Conservation (phyloP, 2,113 vertebrate species). For the Apteryx mantelli region DNA sequence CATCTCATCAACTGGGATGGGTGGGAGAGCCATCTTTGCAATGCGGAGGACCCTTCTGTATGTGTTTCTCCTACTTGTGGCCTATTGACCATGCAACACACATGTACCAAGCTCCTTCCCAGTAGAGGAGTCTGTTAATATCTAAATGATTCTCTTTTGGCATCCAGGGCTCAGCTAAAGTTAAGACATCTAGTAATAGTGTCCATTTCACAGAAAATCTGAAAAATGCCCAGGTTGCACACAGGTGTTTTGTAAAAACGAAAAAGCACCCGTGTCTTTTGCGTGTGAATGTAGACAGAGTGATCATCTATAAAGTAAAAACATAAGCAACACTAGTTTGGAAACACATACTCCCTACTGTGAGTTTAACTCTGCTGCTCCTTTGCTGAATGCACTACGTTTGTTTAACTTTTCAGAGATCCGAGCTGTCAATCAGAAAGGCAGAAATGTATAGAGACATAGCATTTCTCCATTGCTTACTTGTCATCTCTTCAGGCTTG, state of each 20-base stretch:
- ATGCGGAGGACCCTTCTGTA: neutral
- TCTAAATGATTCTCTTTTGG: neutral
- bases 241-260: neutral
- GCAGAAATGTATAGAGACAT: neutral
- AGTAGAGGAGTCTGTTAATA: neutral
- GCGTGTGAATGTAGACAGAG: neutral
- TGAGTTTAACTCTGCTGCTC: neutral
- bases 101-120: neutral
- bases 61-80: neutral
- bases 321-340: fast-evolving
- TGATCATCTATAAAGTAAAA: neutral
- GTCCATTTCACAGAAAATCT: neutral
- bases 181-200: neutral
- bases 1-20: fast-evolving
- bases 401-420: neutral
- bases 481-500: neutral
- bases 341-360: neutral
- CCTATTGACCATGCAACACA: neutral
- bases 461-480: neutral
- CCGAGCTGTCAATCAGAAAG: neutral
- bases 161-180: neutral
- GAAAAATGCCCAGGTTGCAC: neutral
- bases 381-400: neutral
- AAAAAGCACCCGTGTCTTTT: neutral
- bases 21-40: neutral